A percentile compares a stretch with the other conserved stretches of the same genome.
Conservation (phyloP, 2,113 vertebrate species). For the Sterrhoptilus dennistouni region DNA sequence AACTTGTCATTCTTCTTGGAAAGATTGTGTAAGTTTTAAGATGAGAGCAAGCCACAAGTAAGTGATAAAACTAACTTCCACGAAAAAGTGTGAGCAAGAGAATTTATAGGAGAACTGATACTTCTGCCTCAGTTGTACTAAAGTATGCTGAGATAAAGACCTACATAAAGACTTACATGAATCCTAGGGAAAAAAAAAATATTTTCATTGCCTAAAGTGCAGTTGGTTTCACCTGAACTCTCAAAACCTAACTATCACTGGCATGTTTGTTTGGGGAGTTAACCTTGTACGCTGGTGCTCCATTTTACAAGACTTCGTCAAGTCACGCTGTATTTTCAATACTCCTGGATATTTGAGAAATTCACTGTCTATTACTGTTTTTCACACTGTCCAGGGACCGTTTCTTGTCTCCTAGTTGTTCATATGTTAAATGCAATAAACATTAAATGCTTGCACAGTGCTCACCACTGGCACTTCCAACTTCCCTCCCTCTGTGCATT, state of each 20-base stretch:
- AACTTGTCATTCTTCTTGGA: neutral
- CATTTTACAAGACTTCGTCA: neutral
- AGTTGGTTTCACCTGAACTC: neutral
- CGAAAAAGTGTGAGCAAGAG: neutral
- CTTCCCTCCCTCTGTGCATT: neutral
- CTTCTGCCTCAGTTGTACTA: neutral
- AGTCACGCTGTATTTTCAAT: neutral
- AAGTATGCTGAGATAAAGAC: neutral
- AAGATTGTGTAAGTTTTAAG: neutral
- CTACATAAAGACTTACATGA: neutral
- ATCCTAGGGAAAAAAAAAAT: neutral
- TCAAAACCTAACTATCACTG: neutral
- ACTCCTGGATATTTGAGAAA: neutral
- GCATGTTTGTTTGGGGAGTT: neutral
- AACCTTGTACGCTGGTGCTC: neutral
- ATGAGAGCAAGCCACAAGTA: neutral
- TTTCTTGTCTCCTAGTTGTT: neutral
- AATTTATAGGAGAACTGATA: neutral
- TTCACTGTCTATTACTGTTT: neutral
- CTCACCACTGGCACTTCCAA: neutral
- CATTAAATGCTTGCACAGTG: neutral
- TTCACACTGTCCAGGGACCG: neutral
- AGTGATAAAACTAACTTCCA: neutral
- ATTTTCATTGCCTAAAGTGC: neutral
- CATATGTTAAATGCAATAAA: neutral